Evolutionary conservation across 2,113 vertebrate genomes (phyloP), one percentile per base, ranked within the genome.

Genomic region (Atherinomorus stipes): DNA sequence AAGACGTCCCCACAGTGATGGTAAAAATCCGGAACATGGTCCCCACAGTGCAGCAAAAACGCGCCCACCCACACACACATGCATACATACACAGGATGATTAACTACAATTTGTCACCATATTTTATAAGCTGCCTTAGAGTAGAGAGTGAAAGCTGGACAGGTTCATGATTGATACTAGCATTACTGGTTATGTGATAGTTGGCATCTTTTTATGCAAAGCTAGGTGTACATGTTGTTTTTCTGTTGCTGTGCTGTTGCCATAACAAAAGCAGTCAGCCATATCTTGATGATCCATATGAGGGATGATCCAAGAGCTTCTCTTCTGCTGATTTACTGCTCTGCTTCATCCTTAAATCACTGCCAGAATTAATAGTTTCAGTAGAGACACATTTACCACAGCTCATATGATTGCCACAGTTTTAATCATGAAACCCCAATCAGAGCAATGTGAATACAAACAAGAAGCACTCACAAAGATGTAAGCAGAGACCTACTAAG

Each of bases 91-190:
- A 65, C 19, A 10, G 21, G 37, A 31, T 56, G 15, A 80, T 78
- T 53, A 80, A 65, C 52, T 72, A 58, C 64, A 66, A 60, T 71
- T 11, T 49, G 11, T 25, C 47, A 21, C 18, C 77, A 56, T 63
- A 78, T 80, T 78, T 81, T 81, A 84, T 71, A 61, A 45, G 45
- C 51, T 61, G 64, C 56, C 68, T 76, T 61, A 45, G 56, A 82
- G 60, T 65, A 66, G 37, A 59, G 49, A 12, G 49, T 71, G 61
- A 59, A 68, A 58, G 22, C 53, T 18, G 13, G 74, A 84, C 72
- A 71, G 45, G 40, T 18, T 13, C 61, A 54, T 74, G 81, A 85
- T 42, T 69, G 66, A 81, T 84, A 47, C 31, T 28, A 25, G n/a
- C 51, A 15, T 25, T 60, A 42, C 56, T 57, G 57, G 22, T 62